Evolutionary conservation across 2,113 vertebrate genomes (phyloP).

Genomic region (Pteruthius melanotis): DNA sequence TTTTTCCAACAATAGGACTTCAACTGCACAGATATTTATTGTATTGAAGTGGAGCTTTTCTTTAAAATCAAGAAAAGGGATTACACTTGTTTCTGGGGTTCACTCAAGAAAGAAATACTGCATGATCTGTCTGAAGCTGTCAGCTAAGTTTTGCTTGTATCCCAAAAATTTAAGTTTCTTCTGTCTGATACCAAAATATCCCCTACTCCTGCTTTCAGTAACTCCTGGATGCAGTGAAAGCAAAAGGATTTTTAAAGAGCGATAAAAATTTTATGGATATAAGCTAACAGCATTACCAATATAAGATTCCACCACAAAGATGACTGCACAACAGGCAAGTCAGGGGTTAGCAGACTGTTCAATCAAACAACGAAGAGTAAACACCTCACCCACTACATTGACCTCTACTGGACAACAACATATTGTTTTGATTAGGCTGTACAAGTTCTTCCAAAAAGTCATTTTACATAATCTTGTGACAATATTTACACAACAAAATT

Average conservation of each 20-base stretch:
- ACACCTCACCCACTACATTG: not conserved
- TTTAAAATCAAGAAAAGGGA: not conserved
- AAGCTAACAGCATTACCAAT: not conserved
- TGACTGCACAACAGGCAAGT: not conserved
- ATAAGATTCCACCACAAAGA: not conserved
- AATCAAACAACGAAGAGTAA: not conserved
- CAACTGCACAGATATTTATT: not conserved
- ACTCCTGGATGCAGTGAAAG: not conserved
- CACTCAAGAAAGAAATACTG: not conserved
- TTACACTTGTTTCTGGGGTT: not conserved
- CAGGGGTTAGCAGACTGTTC: not conserved
- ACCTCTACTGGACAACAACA: not conserved
- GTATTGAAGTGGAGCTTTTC: not conserved
- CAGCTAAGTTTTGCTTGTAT: not conserved
- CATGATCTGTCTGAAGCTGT: not conserved
- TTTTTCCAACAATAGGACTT: rapidly evolving
- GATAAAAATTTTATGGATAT: not conserved
- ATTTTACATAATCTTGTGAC: not conserved
- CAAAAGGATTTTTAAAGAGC: not conserved
- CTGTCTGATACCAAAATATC: not conserved
- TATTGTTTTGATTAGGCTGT: not conserved
- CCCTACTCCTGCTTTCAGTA: not conserved
- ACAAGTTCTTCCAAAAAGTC: not conserved
- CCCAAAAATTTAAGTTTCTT: not conserved
- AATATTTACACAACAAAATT: not conserved